These are phyloP conservation scores for Entomobrya multifasciata DNA, from an alignment of 2,888 invertebrate genomes.

Conservation along the genomic window DNA sequence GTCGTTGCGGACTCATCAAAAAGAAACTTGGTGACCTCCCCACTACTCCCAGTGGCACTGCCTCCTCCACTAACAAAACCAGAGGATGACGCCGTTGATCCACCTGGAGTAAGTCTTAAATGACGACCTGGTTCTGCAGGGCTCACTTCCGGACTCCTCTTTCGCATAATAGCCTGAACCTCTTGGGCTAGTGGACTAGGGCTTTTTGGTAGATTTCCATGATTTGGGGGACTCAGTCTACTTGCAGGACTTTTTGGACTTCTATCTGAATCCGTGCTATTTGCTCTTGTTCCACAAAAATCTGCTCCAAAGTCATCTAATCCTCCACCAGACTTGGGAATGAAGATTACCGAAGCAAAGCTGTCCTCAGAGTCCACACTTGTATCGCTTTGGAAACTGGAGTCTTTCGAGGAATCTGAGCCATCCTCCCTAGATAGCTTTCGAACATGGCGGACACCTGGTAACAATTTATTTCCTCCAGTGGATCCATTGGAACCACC, in stretches of 20 bases:
- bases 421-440: conserved; percentile 93
- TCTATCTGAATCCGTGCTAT: conserved; percentile 80
- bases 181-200: conserved; percentile 79
- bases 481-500: conserved; percentile 6
- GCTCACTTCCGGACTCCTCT: conserved; percentile 75
- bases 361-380: conserved; percentile 97
- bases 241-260: conserved; percentile 80
- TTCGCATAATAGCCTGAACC: conserved; percentile 58
- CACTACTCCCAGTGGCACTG: conserved; percentile 23
- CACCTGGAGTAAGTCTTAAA: conserved; percentile 39
- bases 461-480: conserved; percentile 76
- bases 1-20: conserved; percentile 78
- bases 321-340: conserved; percentile 87
- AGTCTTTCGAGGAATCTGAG: conserved; percentile 83
- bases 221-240: conserved; percentile 79
- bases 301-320: conserved; percentile 65
- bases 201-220: conserved; percentile 76
- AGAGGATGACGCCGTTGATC: conserved; percentile 40
- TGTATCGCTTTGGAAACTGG: conserved; percentile 95
- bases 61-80: conserved; percentile 13
- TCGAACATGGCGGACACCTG: conserved; percentile 83
- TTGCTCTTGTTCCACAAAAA: conserved; percentile 78
- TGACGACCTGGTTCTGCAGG: conserved; percentile 67
- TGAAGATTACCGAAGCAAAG: conserved; percentile 95
- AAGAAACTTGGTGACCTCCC: conserved; percentile 76